Percentiles rank a stretch among this genome's conserved stretches.
Evolutionary conservation across 2,113 vertebrate species (phyloP).

Genomic region (Mesembrinibis cayennensis): DNA sequence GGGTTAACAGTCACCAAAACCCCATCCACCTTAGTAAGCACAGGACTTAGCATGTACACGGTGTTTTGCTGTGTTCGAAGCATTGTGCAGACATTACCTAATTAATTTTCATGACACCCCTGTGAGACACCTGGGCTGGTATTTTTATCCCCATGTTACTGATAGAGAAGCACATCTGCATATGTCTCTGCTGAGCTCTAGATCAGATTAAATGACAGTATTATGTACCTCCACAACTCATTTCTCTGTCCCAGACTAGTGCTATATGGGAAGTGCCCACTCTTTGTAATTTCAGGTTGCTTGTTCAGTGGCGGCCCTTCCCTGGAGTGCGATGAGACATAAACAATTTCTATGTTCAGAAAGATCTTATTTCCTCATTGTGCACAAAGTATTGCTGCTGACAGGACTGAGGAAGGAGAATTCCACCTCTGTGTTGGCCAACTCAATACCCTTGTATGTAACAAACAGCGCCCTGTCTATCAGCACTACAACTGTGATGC

Average conservation of each 20-base stretch:
- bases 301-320: background rate
- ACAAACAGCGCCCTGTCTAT: background rate
- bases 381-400: background rate
- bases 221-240: conserved; percentile 23
- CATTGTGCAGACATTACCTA: conserved; percentile 25
- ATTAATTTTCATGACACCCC: conserved; percentile 49
- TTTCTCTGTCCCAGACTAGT: background rate
- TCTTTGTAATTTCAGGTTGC: background rate
- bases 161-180: conserved; percentile 43
- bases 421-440: background rate
- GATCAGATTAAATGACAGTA: conserved; percentile 19
- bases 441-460: background rate
- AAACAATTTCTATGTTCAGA: background rate
- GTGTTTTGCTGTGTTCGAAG: conserved; percentile 10
- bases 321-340: background rate
- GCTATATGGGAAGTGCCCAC: background rate
- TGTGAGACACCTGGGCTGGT: conserved; percentile 33
- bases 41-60: background rate
- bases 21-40: background rate
- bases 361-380: background rate
- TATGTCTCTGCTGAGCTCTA: conserved; percentile 37
- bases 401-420: background rate
- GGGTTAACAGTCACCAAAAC: background rate
- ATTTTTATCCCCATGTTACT: conserved; percentile 9
- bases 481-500: background rate